Percentiles rank a stretch among this genome's conserved stretches.
phyloP scores from a whole-genome alignment of 2,113 vertebrate genomes.

The Coturnix japonica region DNA sequence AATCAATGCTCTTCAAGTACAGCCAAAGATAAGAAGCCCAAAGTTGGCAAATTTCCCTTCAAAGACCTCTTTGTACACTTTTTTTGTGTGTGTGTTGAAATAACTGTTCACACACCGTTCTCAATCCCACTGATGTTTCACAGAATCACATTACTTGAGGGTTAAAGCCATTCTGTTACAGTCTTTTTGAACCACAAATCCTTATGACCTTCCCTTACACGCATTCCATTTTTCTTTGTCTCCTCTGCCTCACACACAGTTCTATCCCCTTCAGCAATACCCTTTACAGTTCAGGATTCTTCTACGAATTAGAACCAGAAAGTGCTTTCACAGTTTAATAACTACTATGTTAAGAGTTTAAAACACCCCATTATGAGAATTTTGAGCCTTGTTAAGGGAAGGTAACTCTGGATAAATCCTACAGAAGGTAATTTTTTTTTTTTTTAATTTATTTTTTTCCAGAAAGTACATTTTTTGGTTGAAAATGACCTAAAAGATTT shows the following conservation, averaged over 20 bases:
- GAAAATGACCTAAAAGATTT: not conserved
- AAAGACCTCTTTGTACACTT: not conserved
- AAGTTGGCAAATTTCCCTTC: not conserved
- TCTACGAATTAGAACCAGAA: not conserved
- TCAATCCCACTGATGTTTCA: not conserved
- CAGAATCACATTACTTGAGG: not conserved
- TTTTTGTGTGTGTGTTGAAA: not conserved
- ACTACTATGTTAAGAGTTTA: not conserved
- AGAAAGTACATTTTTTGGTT: not conserved
- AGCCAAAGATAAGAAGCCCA: not conserved
- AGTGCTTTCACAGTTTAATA: constrained; percentile 14
- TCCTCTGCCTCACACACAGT: not conserved
- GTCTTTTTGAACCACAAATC: not conserved
- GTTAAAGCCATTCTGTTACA: not conserved
- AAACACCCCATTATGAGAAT: not conserved
- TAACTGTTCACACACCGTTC: not conserved
- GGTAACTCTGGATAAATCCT: not conserved
- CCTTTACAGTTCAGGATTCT: not conserved
- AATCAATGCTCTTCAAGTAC: not conserved
- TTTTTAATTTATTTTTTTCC: too few species aligned
- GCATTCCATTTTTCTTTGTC: not conserved
- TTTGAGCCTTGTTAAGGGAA: not conserved
- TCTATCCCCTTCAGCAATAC: not conserved
- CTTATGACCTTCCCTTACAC: not conserved
- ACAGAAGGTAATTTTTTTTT: not conserved